Evolutionary conservation across 2,113 vertebrate species (phyloP), one percentile per base, ranked within the genome.

Genomic region (Leptocoma aspasia): DNA sequence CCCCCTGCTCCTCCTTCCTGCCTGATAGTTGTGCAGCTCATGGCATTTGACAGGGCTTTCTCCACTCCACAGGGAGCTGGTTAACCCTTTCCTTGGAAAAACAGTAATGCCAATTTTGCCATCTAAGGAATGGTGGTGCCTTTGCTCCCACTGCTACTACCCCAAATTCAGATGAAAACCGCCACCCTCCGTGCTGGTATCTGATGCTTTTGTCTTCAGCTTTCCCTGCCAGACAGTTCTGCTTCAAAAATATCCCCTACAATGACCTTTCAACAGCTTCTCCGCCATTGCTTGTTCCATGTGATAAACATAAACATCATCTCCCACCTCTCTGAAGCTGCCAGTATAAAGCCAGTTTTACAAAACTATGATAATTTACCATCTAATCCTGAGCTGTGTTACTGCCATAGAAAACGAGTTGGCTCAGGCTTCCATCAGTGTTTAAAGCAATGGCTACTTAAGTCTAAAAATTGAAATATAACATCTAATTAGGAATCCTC

Each of bases 1-100:
- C 87, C 94, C 93, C 81, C 89, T 91, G 94, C 95, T 95, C 95
- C 95, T 96, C 96, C 94, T 95, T 92, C 79, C 27, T 6, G 66
- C 9, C 71, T 73, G 76, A 59, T 82, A 93, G 72, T 73, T 23
- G 18, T 53, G 41, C 56, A 61, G 95, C 84, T 94, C 86, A 69
- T 45, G 49, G 87, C 80, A 69, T 77, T 8, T 49, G 49, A 93
- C 94, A 82, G 65, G 63, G 82, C 59, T 78, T 82, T 65, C 82
- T 88, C 59, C 63, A 56, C 60, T 89, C 56, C 60, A 30, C 79
- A 14, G 65, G 45, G 81, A 89, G 49, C 33, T 70, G 23, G 7
- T 95, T 97, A 97, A 95, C 93, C 84, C 95, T 31, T 95, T 95
- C 93, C 63, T 61, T 47, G 59, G 60, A 91, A 75, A 1, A 3